Percentiles rank a stretch among this genome's conserved stretches.
These are phyloP conservation scores for Catostylus mosaicus DNA, from an alignment of 30 jellyfish, hydroid and myxozoan species.

Conservation along the genomic window DNA sequence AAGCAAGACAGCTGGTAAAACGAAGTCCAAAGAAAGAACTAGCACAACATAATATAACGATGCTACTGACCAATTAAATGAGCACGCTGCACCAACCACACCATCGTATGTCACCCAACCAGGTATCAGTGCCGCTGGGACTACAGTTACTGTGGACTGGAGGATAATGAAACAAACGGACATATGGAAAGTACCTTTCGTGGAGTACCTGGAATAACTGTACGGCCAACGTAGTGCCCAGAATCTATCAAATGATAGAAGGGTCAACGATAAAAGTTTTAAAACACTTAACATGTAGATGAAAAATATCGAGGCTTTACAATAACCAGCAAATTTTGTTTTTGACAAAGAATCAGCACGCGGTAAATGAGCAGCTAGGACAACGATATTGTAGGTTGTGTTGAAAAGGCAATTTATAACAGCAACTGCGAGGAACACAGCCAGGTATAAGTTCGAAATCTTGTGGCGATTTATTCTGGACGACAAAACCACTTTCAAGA, in stretches of 20 bases:
- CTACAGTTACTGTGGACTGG: background rate
- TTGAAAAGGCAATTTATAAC: conserved; percentile 6
- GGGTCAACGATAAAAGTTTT: background rate
- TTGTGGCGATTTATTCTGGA: conserved; percentile 17
- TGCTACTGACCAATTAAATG: conserved; percentile 1
- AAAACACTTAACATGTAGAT: conserved; percentile 8
- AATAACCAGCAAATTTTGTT: background rate
- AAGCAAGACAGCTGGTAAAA: conserved; percentile 5
- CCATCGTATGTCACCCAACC: conserved; percentile 13
- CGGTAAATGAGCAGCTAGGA: background rate
- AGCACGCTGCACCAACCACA: conserved; percentile 17
- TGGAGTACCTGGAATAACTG: background rate
- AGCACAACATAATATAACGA: background rate
- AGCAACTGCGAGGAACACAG: background rate
- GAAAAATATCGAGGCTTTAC: conserved; percentile 10
- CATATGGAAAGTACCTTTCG: background rate
- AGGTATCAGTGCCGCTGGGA: conserved; percentile 7
- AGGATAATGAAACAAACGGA: background rate
- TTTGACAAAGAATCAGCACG: background rate
- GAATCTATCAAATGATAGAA: conserved; percentile 17
- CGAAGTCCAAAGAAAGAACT: conserved; percentile 1
- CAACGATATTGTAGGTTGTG: background rate
- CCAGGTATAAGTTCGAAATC: conserved; percentile 14
- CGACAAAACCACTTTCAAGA: conserved; percentile 7
- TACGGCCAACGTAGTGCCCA: conserved; percentile 8